Percentiles rank a stretch among this genome's conserved stretches.
phyloP scores from a whole-genome alignment of 2,888 invertebrate species.

The Agrypnus murinus region DNA sequence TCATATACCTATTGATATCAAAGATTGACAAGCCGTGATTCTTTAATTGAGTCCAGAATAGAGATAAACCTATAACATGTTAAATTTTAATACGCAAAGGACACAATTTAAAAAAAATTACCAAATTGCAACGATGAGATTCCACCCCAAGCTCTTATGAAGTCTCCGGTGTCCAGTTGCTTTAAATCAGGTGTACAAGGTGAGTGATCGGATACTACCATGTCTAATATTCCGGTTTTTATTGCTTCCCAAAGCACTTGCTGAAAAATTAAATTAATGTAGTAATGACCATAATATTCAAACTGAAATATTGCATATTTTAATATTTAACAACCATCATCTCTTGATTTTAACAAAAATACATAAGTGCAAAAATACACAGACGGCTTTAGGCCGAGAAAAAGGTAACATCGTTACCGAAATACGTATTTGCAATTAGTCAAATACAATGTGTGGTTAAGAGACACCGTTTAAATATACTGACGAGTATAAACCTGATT shows the following conservation, averaged over 20 bases:
- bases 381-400: no score
- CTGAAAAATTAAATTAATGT: conserved; percentile 68
- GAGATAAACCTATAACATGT: conserved; percentile 76
- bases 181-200: conserved; percentile 80
- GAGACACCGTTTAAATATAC: no score
- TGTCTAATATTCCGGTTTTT: conserved; percentile 74
- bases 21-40: conserved; percentile 73
- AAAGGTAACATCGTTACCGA: no score
- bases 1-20: conserved; percentile 77
- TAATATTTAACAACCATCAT: no score
- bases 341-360: no score
- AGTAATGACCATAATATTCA: no score
- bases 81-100: conserved; percentile 84
- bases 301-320: no score
- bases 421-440: no score
- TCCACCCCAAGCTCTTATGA: conserved; percentile 83
- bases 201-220: conserved; percentile 82
- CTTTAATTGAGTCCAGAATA: conserved; percentile 81
- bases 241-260: conserved; percentile 79
- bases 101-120: conserved; percentile 60
- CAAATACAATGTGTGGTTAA: no score
- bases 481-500: no score
- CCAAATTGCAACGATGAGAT: conserved; percentile 84
- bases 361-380: no score
- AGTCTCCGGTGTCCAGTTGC: conserved; percentile 72